Evolutionary conservation across 1,140 invertebrate species (phyloP).

Genomic region (Popillia japonica): DNA sequence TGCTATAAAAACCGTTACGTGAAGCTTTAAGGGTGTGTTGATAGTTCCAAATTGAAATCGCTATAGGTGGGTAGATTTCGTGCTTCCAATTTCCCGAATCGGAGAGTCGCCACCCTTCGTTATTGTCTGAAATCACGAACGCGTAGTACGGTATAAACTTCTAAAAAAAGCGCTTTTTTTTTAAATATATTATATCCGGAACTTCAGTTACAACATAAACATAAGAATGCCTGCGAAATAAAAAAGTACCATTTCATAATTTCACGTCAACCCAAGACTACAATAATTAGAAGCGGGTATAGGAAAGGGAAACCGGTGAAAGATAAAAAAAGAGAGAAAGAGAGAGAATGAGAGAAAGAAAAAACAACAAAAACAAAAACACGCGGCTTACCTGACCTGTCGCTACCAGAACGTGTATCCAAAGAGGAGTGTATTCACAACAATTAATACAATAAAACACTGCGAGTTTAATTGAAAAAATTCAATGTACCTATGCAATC

Average conservation of each 20-base stretch:
- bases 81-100: slow-evolving; percentile 27
- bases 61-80: slow-evolving; percentile 5
- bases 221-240: not conserved
- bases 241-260: slow-evolving; percentile 15
- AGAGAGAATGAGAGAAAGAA: slow-evolving; percentile 2
- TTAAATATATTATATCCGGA: not conserved
- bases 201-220: not conserved
- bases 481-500: slow-evolving; percentile 9
- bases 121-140: slow-evolving; percentile 25
- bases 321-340: not conserved
- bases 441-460: slow-evolving; percentile 40
- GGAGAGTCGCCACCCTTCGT: slow-evolving; percentile 27
- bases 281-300: not conserved
- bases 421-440: slow-evolving; percentile 36
- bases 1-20: not conserved
- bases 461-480: slow-evolving; percentile 20
- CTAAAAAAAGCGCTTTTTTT: not conserved
- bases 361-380: slow-evolving; percentile 33
- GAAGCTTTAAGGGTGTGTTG: not conserved
- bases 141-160: not conserved
- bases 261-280: not conserved
- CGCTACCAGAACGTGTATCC: slow-evolving; percentile 28
- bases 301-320: not conserved
- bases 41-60: slow-evolving; percentile 13
- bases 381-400: slow-evolving; percentile 36